Percentiles rank a stretch among this genome's conserved stretches.
Conservation (phyloP, 2,888 invertebrate species). For the Brenthis ino region DNA sequence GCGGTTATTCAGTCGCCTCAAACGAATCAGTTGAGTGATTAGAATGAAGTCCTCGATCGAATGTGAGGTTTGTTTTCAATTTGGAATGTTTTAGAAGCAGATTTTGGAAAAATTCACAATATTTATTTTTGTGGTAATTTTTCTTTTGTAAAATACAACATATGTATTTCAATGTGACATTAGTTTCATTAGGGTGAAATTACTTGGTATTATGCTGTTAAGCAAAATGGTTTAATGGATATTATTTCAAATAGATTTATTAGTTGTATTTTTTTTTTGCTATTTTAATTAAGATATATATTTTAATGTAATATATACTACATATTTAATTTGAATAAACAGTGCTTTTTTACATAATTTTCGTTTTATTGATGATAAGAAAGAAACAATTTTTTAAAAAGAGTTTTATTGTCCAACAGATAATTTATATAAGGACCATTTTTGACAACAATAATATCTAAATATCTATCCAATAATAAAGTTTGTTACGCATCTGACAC, state of each 20-base stretch:
- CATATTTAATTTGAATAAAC: conserved; percentile 81
- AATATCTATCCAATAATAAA: conserved; percentile 56
- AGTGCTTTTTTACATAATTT: conserved; percentile 70
- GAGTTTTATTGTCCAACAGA: conserved; percentile 68
- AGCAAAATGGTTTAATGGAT: conserved; percentile 71
- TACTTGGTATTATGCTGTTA: conserved; percentile 67
- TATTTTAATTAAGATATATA: conserved; percentile 80
- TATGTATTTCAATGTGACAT: conserved; percentile 54
- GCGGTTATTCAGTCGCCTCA: conserved; percentile 30
- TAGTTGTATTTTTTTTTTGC: conserved; percentile 79
- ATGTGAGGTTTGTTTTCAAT: conserved; percentile 19
- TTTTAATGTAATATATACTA: conserved; percentile 81
- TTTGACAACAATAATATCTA: conserved; percentile 49
- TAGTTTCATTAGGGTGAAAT: conserved; percentile 64
- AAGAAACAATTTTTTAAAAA: conserved; percentile 12
- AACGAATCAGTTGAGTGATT: conserved; percentile 30
- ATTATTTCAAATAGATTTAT: conserved; percentile 74
- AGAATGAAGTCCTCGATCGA: conserved; percentile 29
- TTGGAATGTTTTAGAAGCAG: conserved; percentile 31
- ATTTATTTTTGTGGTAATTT: conserved; percentile 68
- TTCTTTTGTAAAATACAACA: conserved; percentile 60
- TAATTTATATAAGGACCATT: conserved; percentile 57
- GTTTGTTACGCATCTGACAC: conserved; percentile 53
- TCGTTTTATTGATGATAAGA: conserved; percentile 34
- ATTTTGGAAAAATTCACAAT: conserved; percentile 53